These are phyloP conservation scores for Sebastes nivosus DNA, from an alignment of 2,797 vertebrate species.

Conservation along the genomic window DNA sequence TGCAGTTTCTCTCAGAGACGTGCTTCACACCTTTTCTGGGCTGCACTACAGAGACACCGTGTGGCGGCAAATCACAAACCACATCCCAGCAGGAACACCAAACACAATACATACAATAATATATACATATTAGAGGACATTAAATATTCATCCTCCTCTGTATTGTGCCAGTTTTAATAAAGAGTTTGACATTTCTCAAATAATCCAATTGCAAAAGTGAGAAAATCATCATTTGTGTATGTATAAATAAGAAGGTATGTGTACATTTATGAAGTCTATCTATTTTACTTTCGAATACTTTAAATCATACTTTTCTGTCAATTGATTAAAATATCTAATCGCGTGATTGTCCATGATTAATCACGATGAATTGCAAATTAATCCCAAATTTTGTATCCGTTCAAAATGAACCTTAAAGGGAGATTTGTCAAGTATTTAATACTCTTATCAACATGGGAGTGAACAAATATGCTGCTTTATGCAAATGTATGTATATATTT, in stretches of 20 bases:
- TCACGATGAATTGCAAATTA: too few species aligned
- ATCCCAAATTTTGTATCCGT: rapidly evolving
- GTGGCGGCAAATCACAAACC: constrained; percentile 38
- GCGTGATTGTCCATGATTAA: too few species aligned
- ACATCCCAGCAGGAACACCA: neutral
- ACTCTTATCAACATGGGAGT: too few species aligned
- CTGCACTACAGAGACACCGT: constrained; percentile 67
- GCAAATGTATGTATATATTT: rapidly evolving
- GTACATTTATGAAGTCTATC: neutral
- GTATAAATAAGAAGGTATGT: neutral
- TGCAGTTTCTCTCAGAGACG: neutral
- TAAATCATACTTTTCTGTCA: too few species aligned
- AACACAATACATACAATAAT: neutral
- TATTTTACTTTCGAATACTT: rapidly evolving
- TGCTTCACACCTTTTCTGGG: neutral
- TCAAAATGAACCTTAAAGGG: too few species aligned
- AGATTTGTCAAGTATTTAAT: too few species aligned
- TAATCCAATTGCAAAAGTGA: neutral
- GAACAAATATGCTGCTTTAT: too few species aligned
- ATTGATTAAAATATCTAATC: rapidly evolving
- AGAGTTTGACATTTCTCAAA: neutral
- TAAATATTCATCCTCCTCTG: neutral
- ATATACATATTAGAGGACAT: neutral
- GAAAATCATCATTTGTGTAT: neutral
- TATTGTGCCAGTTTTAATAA: neutral